Base-by-base conservation (phyloP, 2,797 vertebrate genomes). In the Helostoma temminkii region DNA sequence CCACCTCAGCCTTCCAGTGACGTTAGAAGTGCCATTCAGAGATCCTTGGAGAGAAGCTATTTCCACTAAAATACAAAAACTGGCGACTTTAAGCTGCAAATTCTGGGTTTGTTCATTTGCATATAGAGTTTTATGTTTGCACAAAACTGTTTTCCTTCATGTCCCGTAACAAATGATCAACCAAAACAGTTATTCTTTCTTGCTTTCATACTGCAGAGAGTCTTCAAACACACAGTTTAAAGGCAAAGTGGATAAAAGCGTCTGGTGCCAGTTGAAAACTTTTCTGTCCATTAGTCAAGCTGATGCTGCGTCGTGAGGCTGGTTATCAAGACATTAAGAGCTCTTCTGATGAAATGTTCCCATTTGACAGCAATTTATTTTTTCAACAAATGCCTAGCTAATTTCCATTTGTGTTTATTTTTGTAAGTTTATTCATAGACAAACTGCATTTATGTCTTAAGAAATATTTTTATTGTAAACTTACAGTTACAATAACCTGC, bases 1-100 rank as follows among this genome's bases (percentile, higher is more conserved):
- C 84, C 88, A 90, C 71, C 67, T 67, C 82, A 66, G 78, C 83
- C 79, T 86, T 30, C 74, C 68, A 68, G 86, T 85, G 79, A 83
- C 74, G 85, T 56, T 66, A 76, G 42, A 84, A 66, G 75, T 82
- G 78, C 81, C 85, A 74, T 30, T 81, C 54, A 76, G 21, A 34
- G 58, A 71, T 82, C 77, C 75, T 80, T 12, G 15, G 58, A 73
- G 75, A 54, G 76, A 75, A 75, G 72, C 84, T 62, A 60, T 77
- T 85, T 78, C 66, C 62, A 61, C 55, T 42, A 58, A 68, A 76
- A 73, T 24, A 39, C 48, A 58, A 55, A 70, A 50, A 57, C n/a
- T 25, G 41, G 3, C 11, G 24, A 49, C 49, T 42, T 39, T 34
- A 8, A 63, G 61, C 25, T n/a, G 0, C 5, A 39, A 14, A 47